Conservation (phyloP, 1,140 invertebrate species). For the Drosophila sproati region DNA sequence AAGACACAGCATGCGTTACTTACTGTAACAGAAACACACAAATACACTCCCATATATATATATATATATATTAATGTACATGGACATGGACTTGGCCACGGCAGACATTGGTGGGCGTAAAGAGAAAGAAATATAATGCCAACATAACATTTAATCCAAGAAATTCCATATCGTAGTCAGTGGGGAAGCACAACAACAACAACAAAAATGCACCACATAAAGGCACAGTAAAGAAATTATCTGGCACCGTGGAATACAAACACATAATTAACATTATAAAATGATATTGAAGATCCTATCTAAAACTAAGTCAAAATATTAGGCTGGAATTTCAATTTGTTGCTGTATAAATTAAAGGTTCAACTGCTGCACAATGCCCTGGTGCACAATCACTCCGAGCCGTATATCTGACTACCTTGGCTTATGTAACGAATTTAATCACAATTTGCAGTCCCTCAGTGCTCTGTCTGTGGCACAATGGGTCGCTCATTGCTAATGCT, state of each 20-base stretch:
- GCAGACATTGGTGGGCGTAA: constrained; percentile 64
- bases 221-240: constrained; percentile 18
- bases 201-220: constrained; percentile 8
- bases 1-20: constrained; percentile 77
- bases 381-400: background rate
- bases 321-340: too few relatives aligned
- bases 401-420: background rate
- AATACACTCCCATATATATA: constrained; percentile 28
- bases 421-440: constrained; percentile 8
- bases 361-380: background rate
- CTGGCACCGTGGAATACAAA: constrained; percentile 55
- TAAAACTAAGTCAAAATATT: too few relatives aligned
- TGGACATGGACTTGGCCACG: constrained; percentile 32
- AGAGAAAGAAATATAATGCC: constrained; percentile 82
- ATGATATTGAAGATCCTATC: background rate
- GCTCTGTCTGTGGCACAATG: constrained; percentile 8
- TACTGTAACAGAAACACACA: constrained; percentile 38
- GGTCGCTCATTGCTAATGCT: constrained; percentile 42
- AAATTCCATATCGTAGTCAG: constrained; percentile 75
- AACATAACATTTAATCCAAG: constrained; percentile 83
- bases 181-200: constrained; percentile 39
- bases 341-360: background rate
- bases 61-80: constrained; percentile 14
- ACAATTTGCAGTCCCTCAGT: background rate
- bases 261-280: background rate